Percentiles rank a stretch among this genome's conserved stretches.
phyloP scores from a whole-genome alignment of 2,113 vertebrate species.

The Montifringilla adamsi region DNA sequence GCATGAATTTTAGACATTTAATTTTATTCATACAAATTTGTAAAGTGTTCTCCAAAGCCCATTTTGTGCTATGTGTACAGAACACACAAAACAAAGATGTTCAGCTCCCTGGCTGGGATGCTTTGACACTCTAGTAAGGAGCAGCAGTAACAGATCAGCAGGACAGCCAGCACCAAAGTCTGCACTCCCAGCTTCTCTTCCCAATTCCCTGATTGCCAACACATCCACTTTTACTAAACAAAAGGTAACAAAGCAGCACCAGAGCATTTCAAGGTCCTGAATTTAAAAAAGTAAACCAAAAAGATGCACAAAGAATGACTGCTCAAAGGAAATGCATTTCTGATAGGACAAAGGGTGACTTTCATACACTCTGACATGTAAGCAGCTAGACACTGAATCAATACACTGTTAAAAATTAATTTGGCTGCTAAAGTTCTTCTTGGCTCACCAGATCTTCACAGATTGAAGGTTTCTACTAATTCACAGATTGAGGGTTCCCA shows the following conservation, averaged over 20 bases:
- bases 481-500: background rate
- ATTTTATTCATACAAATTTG: background rate
- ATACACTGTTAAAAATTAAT: background rate
- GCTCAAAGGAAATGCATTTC: background rate
- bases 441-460: background rate
- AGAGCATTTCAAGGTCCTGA: background rate
- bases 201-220: background rate
- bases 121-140: background rate
- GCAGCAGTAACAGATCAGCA: background rate
- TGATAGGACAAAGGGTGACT: background rate
- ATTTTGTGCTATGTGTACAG: background rate
- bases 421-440: background rate
- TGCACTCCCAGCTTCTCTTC: background rate
- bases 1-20: background rate
- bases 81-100: background rate
- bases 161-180: background rate
- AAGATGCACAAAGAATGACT: background rate
- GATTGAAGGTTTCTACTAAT: background rate
- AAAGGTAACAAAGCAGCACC: background rate
- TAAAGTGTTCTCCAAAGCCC: background rate
- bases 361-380: background rate
- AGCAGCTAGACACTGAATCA: background rate
- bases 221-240: background rate
- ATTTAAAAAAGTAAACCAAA: background rate
- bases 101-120: background rate